Evolutionary conservation across 2,797 vertebrate species (phyloP).

Genomic region (Chrysocyon brachyurus): DNA sequence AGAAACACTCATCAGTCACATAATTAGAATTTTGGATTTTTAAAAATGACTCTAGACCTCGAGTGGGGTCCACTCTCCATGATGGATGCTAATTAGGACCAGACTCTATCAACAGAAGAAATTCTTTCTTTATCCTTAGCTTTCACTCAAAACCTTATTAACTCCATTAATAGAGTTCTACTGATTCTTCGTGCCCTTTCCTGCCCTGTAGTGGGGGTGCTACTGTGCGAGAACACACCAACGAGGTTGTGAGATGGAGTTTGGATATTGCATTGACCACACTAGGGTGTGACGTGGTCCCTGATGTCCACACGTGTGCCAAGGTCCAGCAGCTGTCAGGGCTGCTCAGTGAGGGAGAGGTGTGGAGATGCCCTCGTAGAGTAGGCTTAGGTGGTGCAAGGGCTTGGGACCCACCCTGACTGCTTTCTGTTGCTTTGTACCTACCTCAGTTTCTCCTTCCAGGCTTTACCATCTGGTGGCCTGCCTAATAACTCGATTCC

Average conservation of each 20-base stretch:
- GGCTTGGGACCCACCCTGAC: not conserved
- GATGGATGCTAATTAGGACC: not conserved
- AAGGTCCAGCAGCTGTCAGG: no score
- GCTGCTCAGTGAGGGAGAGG: not conserved
- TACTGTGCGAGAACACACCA: not conserved
- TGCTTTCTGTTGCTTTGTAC: not conserved
- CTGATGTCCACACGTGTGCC: not conserved
- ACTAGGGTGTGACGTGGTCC: not conserved
- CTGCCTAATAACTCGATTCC: not conserved
- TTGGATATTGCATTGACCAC: not conserved
- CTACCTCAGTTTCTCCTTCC: not conserved
- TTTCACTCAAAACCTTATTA: not conserved
- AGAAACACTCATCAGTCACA: not conserved
- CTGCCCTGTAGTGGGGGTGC: constrained; percentile 31
- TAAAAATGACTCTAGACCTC: not conserved
- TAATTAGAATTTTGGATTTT: constrained; percentile 1
- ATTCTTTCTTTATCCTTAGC: not conserved
- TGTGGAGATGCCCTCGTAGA: no score
- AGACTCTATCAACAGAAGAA: not conserved
- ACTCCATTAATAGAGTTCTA: not conserved
- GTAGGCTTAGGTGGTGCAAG: not conserved
- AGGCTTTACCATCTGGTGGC: not conserved
- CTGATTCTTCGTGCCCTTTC: constrained; percentile 16
- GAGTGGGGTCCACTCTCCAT: not conserved
- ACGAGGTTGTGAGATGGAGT: not conserved